Percentiles rank a stretch among this genome's conserved stretches.
Evolutionary conservation across 1,140 invertebrate species (phyloP).

Genomic region (Scaptomyza hsui): DNA sequence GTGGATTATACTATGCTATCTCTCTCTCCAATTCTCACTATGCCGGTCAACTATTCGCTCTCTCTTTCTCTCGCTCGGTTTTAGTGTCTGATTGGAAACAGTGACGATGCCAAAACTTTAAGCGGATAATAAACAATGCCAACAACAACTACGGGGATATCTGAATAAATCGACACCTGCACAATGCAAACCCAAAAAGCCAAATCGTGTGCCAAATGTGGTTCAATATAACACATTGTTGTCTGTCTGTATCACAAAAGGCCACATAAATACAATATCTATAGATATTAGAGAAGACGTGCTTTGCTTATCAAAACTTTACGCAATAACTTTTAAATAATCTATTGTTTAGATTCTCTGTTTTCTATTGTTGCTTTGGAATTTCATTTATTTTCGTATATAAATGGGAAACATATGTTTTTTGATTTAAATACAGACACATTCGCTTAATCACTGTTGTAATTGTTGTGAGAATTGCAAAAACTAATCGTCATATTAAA

Average conservation of each 20-base stretch:
- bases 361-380: no score
- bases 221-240: constrained; percentile 37
- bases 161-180: constrained; percentile 40
- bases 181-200: constrained; percentile 10
- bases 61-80: background rate
- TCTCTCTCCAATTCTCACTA: no score
- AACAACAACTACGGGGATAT: constrained; percentile 7
- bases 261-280: constrained; percentile 12
- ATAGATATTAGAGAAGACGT: constrained; percentile 26
- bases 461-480: no score
- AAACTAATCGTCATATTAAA: background rate
- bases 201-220: constrained; percentile 19
- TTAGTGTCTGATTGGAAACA: constrained; percentile 17
- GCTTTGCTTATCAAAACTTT: background rate
- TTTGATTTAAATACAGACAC: no score
- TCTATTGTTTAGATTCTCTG: no score
- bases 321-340: background rate
- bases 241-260: constrained; percentile 27
- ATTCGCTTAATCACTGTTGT: no score
- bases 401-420: no score
- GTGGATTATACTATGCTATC: constrained; percentile 12
- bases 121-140: constrained; percentile 9
- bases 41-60: background rate
- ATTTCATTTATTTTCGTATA: no score
- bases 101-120: constrained; percentile 14